Conservation (phyloP, 30 jellyfish, hydroid and myxozoan species). For the Rhopilema esculentum region DNA sequence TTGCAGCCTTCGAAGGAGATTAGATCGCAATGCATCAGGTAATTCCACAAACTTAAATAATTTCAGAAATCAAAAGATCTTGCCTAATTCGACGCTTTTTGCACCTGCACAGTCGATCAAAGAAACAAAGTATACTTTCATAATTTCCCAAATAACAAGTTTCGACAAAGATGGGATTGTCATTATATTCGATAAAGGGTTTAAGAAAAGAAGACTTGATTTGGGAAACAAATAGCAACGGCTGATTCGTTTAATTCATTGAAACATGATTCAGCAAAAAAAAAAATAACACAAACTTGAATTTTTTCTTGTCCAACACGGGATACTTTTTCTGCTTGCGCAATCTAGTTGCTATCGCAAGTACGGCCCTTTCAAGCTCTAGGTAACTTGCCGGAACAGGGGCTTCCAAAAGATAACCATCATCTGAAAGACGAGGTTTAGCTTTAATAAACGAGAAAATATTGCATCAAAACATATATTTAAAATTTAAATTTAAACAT, state of each 20-base stretch:
- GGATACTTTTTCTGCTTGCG: slow-evolving; percentile 66
- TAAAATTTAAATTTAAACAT: too few relatives aligned
- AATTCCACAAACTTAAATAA: not conserved
- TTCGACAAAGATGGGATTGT: not conserved
- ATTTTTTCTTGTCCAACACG: slow-evolving; percentile 68
- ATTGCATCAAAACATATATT: too few relatives aligned
- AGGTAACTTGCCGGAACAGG: slow-evolving; percentile 87
- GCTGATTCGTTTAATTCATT: too few relatives aligned
- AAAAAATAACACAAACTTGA: slow-evolving; percentile 58
- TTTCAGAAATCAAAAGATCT: too few relatives aligned
- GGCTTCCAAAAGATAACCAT: slow-evolving; percentile 63
- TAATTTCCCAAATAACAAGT: too few relatives aligned
- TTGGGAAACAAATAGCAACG: too few relatives aligned
- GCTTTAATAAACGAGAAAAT: not conserved
- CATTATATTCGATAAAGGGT: not conserved
- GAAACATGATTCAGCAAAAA: too few relatives aligned
- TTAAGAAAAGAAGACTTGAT: too few relatives aligned
- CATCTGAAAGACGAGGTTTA: slow-evolving; percentile 23
- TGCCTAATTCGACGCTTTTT: not conserved
- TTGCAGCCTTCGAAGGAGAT: not conserved
- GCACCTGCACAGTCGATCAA: not conserved
- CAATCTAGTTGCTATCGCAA: slow-evolving; percentile 25
- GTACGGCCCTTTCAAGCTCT: slow-evolving; percentile 86
- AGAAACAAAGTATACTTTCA: not conserved
- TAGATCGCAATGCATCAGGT: not conserved